These are phyloP conservation scores for Proisotoma minuta DNA, from an alignment of 2,888 invertebrate genomes.

Conservation along the genomic window DNA sequence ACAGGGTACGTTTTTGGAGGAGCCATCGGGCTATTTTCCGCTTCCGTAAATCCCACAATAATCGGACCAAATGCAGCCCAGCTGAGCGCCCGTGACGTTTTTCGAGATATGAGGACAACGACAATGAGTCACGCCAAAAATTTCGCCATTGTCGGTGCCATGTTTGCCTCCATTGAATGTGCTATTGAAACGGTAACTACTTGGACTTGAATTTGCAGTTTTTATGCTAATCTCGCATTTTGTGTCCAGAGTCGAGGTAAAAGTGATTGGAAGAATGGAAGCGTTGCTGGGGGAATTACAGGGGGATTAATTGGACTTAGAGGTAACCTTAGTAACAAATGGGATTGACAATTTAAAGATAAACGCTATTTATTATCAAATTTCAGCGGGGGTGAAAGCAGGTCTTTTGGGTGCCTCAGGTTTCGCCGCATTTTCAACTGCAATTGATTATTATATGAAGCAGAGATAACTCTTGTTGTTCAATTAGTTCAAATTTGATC, in stretches of 20 bases:
- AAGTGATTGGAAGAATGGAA: constrained; percentile 94
- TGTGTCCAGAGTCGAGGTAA: constrained; percentile 69
- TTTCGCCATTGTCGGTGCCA: constrained; percentile 89
- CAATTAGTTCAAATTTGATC: too few relatives aligned
- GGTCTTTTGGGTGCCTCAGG: constrained; percentile 91
- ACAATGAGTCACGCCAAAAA: constrained; percentile 94
- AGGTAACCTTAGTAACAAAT: constrained; percentile 55
- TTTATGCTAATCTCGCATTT: not conserved
- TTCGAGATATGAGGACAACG: constrained; percentile 85
- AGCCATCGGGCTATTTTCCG: constrained; percentile 91
- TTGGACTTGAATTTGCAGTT: constrained; percentile 22
- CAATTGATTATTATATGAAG: constrained; percentile 90
- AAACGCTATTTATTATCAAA: constrained; percentile 19
- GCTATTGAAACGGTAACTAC: constrained; percentile 78
- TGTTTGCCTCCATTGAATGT: constrained; percentile 94
- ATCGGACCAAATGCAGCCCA: constrained; percentile 65
- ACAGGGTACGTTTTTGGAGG: constrained; percentile 89
- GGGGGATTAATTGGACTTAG: constrained; percentile 86
- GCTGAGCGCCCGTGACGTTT: constrained; percentile 78
- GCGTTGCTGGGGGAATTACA: constrained; percentile 87
- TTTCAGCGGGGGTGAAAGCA: constrained; percentile 86
- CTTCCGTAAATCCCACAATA: constrained; percentile 88
- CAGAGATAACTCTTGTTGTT: constrained; percentile 34
- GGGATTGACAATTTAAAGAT: not conserved
- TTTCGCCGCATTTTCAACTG: constrained; percentile 94